A percentile compares a stretch with the other conserved stretches of the same genome.
phyloP scores from a whole-genome alignment of 2,113 vertebrate species.

The Pontoporia blainvillei region DNA sequence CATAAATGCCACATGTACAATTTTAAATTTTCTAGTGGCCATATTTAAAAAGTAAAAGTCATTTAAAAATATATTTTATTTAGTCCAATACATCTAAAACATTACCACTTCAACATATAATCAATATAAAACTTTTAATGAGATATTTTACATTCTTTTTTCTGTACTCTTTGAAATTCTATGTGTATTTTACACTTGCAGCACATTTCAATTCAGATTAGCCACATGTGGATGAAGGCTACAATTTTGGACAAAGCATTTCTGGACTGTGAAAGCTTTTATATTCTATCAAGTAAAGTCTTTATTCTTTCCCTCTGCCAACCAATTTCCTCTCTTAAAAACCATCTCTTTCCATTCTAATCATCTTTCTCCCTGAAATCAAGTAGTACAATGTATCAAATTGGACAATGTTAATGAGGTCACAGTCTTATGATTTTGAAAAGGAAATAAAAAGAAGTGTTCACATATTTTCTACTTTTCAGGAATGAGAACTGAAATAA shows the following conservation, averaged over 20 bases:
- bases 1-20: background rate
- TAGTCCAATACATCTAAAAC: background rate
- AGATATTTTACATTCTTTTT: background rate
- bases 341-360: background rate
- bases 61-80: conserved; percentile 26
- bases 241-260: background rate
- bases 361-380: conserved; percentile 9
- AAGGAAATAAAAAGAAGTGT: background rate
- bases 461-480: conserved; percentile 45
- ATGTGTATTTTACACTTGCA: background rate
- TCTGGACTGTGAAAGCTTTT: background rate
- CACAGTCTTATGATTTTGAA: conserved; percentile 6
- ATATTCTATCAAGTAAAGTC: background rate
- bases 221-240: background rate
- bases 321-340: background rate
- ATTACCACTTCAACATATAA: background rate
- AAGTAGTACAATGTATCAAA: background rate
- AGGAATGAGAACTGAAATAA: conserved; percentile 54
- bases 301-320: background rate
- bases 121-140: background rate
- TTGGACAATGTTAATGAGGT: conserved; percentile 21
- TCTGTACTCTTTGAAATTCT: background rate
- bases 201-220: background rate
- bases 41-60: conserved; percentile 19
- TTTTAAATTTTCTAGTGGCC: background rate